These are phyloP conservation scores for Serilophus lunatus DNA, from an alignment of 2,113 vertebrate species.

Conservation along the genomic window DNA sequence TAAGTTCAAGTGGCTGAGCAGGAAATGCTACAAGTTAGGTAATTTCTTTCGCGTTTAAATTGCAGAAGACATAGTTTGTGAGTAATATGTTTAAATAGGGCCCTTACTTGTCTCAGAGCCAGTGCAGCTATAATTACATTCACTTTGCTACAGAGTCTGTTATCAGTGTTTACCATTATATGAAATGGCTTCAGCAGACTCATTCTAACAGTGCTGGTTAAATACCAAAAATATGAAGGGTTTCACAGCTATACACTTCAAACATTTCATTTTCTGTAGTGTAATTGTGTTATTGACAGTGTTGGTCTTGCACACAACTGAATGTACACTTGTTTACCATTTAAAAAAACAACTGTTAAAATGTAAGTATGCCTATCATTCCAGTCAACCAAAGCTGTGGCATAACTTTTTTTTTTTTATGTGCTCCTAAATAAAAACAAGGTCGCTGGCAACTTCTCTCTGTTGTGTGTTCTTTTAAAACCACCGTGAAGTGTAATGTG, in stretches of 20 bases:
- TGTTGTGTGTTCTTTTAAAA: background rate
- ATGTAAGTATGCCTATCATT: constrained; percentile 51
- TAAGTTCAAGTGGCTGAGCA: background rate
- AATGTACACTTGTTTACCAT: constrained; percentile 67
- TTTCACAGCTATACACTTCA: constrained; percentile 31
- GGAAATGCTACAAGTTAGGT: background rate
- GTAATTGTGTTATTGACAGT: constrained; percentile 46
- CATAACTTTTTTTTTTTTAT: constrained; percentile 45
- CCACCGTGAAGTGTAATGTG: background rate
- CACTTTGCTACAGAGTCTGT: constrained; percentile 14
- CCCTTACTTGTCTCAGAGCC: background rate
- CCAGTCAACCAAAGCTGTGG: constrained; percentile 65
- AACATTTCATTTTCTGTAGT: constrained; percentile 56
- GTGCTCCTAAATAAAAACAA: constrained; percentile 66
- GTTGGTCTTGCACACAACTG: constrained; percentile 55
- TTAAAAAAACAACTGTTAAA: background rate
- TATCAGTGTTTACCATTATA: constrained; percentile 20
- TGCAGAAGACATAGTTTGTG: background rate
- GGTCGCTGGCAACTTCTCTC: background rate
- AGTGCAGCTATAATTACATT: constrained; percentile 13
- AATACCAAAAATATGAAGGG: constrained; percentile 62
- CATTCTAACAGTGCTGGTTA: constrained; percentile 25
- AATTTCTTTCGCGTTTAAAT: background rate
- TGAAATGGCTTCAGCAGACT: constrained; percentile 47
- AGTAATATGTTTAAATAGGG: constrained; percentile 6